Percentiles rank a stretch among this genome's conserved stretches.
These are phyloP conservation scores for Malacoctenus gilli DNA, from an alignment of 2,797 vertebrate species.

Conservation along the genomic window DNA sequence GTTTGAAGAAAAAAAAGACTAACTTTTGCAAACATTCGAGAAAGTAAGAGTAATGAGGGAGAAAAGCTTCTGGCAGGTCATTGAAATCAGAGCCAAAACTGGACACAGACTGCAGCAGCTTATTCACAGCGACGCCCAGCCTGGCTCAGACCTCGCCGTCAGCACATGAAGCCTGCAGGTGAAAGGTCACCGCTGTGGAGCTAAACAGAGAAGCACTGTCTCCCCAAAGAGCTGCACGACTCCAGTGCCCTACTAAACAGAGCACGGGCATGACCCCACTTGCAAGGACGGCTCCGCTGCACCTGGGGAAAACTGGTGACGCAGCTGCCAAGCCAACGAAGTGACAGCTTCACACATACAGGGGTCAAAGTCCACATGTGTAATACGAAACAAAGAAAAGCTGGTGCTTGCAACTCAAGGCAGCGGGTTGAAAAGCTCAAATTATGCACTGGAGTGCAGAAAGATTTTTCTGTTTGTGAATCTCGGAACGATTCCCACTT, in stretches of 20 bases:
- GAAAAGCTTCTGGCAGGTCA: background rate
- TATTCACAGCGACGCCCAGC: conserved; percentile 18
- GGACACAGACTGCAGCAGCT: conserved; percentile 21
- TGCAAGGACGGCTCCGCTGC: conserved; percentile 25
- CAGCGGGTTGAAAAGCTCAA: background rate
- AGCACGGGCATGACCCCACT: conserved; percentile 32
- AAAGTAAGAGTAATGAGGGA: background rate
- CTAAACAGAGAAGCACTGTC: conserved; percentile 34
- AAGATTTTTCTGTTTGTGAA: conserved; percentile 5
- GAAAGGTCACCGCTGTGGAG: conserved; percentile 55
- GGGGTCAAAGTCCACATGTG: conserved; percentile 46
- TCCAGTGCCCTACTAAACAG: conserved; percentile 52
- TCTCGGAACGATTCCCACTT: background rate
- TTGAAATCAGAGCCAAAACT: conserved; percentile 5
- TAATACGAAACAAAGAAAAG: conserved; percentile 16
- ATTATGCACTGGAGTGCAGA: background rate
- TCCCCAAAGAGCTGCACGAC: conserved; percentile 40
- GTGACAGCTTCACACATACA: conserved; percentile 34
- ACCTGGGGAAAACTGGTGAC: conserved; percentile 22
- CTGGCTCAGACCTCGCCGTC: conserved; percentile 71
- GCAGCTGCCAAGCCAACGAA: conserved; percentile 22
- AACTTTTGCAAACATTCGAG: too few relatives aligned
- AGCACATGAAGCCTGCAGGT: conserved; percentile 58
- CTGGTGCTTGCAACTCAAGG: background rate
- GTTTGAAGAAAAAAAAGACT: too few relatives aligned